Conservation (phyloP, 2,888 invertebrate species). For the Drosophila atroscutellata region DNA sequence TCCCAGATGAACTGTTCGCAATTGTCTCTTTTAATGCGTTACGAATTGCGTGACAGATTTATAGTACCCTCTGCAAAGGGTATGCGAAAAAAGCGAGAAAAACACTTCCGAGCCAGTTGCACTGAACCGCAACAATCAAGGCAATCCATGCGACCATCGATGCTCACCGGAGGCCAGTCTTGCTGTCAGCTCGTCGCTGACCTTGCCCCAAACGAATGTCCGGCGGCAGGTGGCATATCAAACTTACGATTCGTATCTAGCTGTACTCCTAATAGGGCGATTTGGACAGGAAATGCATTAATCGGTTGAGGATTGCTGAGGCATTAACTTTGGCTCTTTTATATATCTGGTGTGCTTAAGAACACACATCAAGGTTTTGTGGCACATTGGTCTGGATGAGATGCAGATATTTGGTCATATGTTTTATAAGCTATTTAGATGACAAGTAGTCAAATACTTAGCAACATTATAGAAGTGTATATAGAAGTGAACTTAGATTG, state of each 20-base stretch:
- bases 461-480: too few species aligned
- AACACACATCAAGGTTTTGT: not conserved
- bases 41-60: not conserved
- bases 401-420: not conserved
- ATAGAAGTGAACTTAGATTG: not conserved
- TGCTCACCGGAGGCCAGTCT: conserved; percentile 39
- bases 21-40: not conserved
- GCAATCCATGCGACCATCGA: conserved; percentile 37
- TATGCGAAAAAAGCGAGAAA: conserved; percentile 1
- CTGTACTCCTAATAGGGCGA: not conserved
- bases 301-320: conserved; percentile 8
- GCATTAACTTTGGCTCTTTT: conserved; percentile 2
- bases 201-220: conserved; percentile 40
- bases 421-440: not conserved
- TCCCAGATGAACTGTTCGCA: not conserved
- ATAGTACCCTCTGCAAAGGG: not conserved
- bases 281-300: conserved; percentile 45
- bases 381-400: not conserved
- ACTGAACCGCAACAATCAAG: conserved; percentile 78
- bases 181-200: conserved; percentile 44
- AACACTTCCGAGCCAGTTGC: conserved; percentile 59
- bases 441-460: not conserved
- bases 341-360: not conserved
- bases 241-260: conserved; percentile 4
- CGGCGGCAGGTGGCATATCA: conserved; percentile 12